phyloP scores from a whole-genome alignment of 2,113 vertebrate species.

The Pogonocichla stellata region DNA sequence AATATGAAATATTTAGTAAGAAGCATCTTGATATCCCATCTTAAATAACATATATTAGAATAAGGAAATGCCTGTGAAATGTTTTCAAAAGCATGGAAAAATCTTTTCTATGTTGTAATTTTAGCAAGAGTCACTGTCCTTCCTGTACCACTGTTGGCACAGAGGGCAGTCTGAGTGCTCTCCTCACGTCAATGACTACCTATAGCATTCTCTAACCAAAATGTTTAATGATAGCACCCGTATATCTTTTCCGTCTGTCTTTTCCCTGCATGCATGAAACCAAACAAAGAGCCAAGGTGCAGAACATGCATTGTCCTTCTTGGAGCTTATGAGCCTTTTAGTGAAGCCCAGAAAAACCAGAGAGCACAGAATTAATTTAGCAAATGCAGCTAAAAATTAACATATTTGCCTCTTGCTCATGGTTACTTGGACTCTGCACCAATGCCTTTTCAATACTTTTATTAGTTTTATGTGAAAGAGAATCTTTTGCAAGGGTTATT shows the following conservation, averaged over 20 bases:
- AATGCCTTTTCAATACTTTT: neutral
- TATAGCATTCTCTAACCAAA: neutral
- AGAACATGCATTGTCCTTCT: neutral
- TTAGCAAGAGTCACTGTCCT: neutral
- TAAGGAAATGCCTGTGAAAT: neutral
- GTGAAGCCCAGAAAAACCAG: neutral
- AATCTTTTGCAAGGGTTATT: neutral
- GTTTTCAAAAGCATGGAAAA: neutral
- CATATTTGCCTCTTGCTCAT: neutral
- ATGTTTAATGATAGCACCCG: neutral
- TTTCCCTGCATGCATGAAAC: neutral
- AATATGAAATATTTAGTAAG: neutral
- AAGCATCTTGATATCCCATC: neutral
- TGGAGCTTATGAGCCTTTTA: neutral
- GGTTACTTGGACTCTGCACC: neutral
- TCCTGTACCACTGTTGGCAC: neutral
- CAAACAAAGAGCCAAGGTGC: neutral
- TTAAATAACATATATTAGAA: neutral
- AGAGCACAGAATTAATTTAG: accelerated
- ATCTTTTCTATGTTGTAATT: neutral
- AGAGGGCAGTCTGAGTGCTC: neutral
- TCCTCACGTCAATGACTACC: neutral
- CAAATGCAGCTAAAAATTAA: neutral
- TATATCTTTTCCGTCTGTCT: neutral
- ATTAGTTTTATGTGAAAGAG: neutral